These are phyloP conservation scores for Sylvia atricapilla DNA, from an alignment of 2,113 vertebrate species.

Conservation along the genomic window DNA sequence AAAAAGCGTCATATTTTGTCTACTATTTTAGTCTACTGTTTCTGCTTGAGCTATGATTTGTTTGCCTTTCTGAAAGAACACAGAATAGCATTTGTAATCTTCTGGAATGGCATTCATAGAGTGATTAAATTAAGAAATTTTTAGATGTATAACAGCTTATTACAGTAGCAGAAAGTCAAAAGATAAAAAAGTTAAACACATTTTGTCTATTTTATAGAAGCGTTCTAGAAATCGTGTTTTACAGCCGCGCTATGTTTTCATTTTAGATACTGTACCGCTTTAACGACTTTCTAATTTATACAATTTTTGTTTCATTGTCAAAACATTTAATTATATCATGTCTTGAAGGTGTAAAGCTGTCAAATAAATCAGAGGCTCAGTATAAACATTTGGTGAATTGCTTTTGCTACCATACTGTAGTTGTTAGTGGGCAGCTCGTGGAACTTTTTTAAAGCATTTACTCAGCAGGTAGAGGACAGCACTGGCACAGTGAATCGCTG, in stretches of 20 bases:
- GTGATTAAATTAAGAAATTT: not conserved
- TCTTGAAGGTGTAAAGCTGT: conserved; percentile 85
- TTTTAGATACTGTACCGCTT: conserved; percentile 70
- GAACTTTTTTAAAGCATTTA: conserved; percentile 68
- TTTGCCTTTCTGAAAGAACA: not conserved
- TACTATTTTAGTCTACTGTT: not conserved
- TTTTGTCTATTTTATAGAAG: conserved; percentile 41
- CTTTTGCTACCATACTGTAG: conserved; percentile 71
- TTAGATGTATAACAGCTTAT: not conserved
- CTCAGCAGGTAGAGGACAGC: conserved; percentile 76
- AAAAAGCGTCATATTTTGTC: not conserved
- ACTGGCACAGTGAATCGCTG: conserved; percentile 66
- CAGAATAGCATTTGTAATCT: not conserved
- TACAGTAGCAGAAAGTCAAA: conserved; percentile 12
- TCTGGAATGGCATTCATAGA: not conserved
- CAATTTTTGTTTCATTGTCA: conserved; percentile 84
- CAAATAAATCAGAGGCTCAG: conserved; percentile 82
- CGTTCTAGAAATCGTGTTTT: conserved; percentile 44
- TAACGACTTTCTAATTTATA: conserved; percentile 81
- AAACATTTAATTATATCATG: conserved; percentile 85
- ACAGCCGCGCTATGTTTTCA: conserved; percentile 61
- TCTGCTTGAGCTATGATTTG: not conserved
- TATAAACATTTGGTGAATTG: conserved; percentile 79
- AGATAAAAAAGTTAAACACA: conserved; percentile 12
- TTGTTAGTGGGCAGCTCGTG: conserved; percentile 61